phyloP scores from a whole-genome alignment of 2,797 vertebrate species.

The Tiaroga cobitis region DNA sequence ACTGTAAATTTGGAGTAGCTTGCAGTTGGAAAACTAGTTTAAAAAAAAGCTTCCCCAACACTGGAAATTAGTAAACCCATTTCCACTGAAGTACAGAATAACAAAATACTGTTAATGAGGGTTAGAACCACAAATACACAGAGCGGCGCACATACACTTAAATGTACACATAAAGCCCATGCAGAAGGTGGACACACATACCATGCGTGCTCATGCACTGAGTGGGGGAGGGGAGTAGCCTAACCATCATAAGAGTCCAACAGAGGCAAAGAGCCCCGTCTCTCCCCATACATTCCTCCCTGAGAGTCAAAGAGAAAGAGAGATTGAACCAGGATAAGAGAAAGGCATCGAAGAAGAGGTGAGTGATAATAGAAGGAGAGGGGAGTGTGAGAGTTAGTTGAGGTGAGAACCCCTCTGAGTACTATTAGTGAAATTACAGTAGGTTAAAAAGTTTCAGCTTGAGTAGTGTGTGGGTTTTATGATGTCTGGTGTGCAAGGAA shows the following conservation, averaged over 20 bases:
- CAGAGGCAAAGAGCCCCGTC: conserved; percentile 80
- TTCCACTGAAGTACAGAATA: conserved; percentile 12
- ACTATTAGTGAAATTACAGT: conserved; percentile 35
- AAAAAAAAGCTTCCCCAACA: conserved; percentile 23
- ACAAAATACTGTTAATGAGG: conserved; percentile 27
- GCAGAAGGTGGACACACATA: conserved; percentile 79
- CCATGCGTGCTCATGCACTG: conserved; percentile 84
- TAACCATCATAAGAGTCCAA: conserved; percentile 85
- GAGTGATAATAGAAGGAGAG: conserved; percentile 42
- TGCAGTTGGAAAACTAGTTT: not conserved
- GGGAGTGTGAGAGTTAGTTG: conserved; percentile 50
- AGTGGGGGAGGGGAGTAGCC: conserved; percentile 76
- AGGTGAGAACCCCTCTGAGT: conserved; percentile 36
- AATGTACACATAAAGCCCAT: conserved; percentile 63
- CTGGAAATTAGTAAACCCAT: conserved; percentile 6
- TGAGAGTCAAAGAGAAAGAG: conserved; percentile 71
- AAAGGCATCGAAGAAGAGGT: conserved; percentile 48
- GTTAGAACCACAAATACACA: conserved; percentile 49
- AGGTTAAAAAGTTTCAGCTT: conserved; percentile 19
- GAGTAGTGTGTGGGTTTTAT: conserved; percentile 12
- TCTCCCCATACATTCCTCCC: conserved; percentile 82
- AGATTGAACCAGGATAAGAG: conserved; percentile 53
- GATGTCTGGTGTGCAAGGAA: conserved; percentile 67
- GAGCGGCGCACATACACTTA: conserved; percentile 28
- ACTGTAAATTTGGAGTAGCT: not conserved